Evolutionary conservation across 2,888 invertebrate genomes (phyloP).

Genomic region (Hirtodrosophila duncani): DNA sequence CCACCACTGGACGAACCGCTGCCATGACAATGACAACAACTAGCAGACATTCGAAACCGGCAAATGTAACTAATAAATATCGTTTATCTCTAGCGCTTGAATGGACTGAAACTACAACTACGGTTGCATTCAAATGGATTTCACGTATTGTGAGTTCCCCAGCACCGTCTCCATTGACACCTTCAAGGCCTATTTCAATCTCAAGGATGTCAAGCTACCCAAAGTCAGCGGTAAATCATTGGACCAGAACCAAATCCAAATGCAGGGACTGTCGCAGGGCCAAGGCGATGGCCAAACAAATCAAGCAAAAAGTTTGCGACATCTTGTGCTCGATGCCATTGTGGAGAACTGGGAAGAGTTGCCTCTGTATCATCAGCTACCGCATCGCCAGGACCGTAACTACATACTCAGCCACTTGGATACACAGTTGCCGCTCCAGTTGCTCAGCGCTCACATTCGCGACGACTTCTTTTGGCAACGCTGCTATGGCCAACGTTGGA

Average conservation of each 20-base stretch:
- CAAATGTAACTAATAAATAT: conserved; percentile 27
- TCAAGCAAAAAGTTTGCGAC: conserved; percentile 73
- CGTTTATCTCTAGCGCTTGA: conserved; percentile 10
- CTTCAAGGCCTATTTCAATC: conserved; percentile 75
- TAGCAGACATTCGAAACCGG: not conserved
- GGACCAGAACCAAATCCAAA: conserved; percentile 29
- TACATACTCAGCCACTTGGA: conserved; percentile 75
- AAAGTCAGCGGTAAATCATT: conserved; percentile 54
- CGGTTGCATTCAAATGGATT: conserved; percentile 60
- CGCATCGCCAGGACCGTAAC: conserved; percentile 74
- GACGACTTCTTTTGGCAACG: conserved; percentile 77
- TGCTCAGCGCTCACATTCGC: conserved; percentile 73
- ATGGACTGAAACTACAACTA: conserved; percentile 2
- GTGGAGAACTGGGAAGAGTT: conserved; percentile 76
- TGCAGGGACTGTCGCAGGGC: conserved; percentile 36
- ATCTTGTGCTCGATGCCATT: conserved; percentile 75
- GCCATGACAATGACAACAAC: conserved; percentile 24
- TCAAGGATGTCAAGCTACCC: conserved; percentile 54
- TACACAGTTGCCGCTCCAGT: conserved; percentile 73
- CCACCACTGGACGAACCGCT: not conserved
- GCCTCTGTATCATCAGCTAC: conserved; percentile 72
- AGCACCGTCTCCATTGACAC: conserved; percentile 75
- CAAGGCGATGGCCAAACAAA: conserved; percentile 56
- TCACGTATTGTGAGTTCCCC: conserved; percentile 73
- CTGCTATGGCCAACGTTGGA: conserved; percentile 75